Base-by-base conservation (phyloP, 2,888 invertebrate species). In the Brenthis hecate region DNA sequence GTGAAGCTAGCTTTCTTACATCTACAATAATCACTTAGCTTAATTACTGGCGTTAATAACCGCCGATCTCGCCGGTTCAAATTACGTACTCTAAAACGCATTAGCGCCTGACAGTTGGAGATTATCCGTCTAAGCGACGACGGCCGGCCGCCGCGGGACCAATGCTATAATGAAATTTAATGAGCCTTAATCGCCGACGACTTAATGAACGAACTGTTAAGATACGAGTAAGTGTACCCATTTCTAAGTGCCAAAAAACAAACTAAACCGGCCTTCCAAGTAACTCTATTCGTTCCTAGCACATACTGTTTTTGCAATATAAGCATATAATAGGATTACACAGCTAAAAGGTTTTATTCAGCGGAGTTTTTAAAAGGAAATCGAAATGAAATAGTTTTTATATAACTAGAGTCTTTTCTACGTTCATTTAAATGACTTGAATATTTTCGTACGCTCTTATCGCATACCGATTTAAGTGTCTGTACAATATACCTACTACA, bases 61-160 rank as follows among this genome's bases (percentile, higher is more conserved):
- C 85, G 85, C 83, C 83, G 91, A 92, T 92, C 92, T 91, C 88
- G 85, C 88, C 88, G 91, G 91, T 89, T 92, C 92, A 92, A 92
- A 92, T 92, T 92, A 92, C 92, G 92, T 92, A 92, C 92, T 92
- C 92, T 92, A 92, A 92, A 92, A 92, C 90, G 91, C 92, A 92
- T 92, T 92, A 92, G 91, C 85, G 88, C 80, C 89, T 91, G 92
- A 92, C 92, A 92, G 92, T 87, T 90, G 90, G 88, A 92, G 92
- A 92, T 92, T 92, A 92, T 92, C 92, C 92, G 86, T 89, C 90
- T 90, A 90, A 90, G 87, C 88, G 87, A 82, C 86, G 87, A 81
- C 84, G 85, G 80, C 82, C 81, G 81, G 80, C 80, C 85, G 80
- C 83, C 80, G 79, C 84, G 86, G 86, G 85, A 86, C 88, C 85